Evolutionary conservation across 1,140 invertebrate species (phyloP).

Genomic region (Penaeus chinensis): DNA sequence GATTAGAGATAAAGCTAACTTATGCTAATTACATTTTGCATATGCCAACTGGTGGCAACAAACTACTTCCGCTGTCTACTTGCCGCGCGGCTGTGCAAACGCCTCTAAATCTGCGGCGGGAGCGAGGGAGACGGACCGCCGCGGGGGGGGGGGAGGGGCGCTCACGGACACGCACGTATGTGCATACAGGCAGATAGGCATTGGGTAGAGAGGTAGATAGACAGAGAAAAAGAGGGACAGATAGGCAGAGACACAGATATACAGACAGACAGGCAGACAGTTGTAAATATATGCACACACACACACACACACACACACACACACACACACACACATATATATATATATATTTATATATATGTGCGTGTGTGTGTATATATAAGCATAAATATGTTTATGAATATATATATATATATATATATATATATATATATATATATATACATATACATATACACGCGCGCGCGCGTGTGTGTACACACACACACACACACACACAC

Average conservation of each 20-base stretch:
- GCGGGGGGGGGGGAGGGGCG: not conserved
- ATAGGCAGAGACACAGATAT: not conserved
- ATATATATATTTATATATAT: too few relatives aligned
- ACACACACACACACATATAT: too few relatives aligned
- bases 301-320: too few relatives aligned
- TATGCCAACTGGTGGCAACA: constrained; percentile 24
- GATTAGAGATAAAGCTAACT: constrained; percentile 37
- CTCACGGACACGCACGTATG: not conserved
- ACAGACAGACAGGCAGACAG: not conserved
- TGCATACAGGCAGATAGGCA: not conserved
- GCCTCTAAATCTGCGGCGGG: not conserved
- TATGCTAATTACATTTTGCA: constrained; percentile 46
- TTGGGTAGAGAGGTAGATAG: not conserved
- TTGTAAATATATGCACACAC: not conserved
- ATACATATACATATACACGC: too few relatives aligned
- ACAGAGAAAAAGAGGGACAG: not conserved
- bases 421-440: too few relatives aligned
- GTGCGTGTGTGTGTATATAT: too few relatives aligned
- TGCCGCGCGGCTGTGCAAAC: not conserved
- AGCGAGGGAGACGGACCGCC: not conserved
- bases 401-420: too few relatives aligned
- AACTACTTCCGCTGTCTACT: not conserved
- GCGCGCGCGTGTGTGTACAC: too few relatives aligned
- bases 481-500: too few relatives aligned
- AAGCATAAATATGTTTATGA: too few relatives aligned